These are phyloP conservation scores for Latrodectus geometricus DNA, from an alignment of 1,140 invertebrate genomes.

Conservation along the genomic window DNA sequence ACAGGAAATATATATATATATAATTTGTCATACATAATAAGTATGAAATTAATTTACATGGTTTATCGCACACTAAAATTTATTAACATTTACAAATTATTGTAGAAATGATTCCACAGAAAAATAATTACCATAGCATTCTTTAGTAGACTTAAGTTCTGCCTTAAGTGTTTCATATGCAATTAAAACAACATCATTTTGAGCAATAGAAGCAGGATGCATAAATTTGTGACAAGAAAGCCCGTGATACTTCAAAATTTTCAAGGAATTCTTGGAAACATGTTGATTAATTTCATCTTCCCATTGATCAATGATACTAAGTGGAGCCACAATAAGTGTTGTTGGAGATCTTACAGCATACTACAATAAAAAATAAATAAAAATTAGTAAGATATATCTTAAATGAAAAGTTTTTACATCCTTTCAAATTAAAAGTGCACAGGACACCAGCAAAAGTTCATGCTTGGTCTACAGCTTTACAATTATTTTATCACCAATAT, in stretches of 20 bases:
- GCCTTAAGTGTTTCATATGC: conserved; percentile 77
- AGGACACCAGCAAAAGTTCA: too few relatives aligned
- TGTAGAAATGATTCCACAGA: background rate
- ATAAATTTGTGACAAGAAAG: conserved; percentile 72
- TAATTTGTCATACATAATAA: too few relatives aligned
- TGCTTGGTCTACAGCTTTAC: too few relatives aligned
- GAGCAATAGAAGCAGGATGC: conserved; percentile 76
- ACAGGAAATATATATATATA: too few relatives aligned
- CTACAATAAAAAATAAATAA: conserved; percentile 65
- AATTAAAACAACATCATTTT: conserved; percentile 81
- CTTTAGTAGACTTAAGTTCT: conserved; percentile 75
- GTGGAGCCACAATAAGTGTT: conserved; percentile 82
- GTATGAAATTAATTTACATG: too few relatives aligned
- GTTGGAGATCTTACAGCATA: conserved; percentile 72
- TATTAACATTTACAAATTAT: too few relatives aligned
- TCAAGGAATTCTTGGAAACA: conserved; percentile 72
- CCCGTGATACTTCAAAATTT: conserved; percentile 74
- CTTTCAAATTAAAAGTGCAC: too few relatives aligned
- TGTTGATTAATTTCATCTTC: conserved; percentile 76
- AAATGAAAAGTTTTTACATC: too few relatives aligned
- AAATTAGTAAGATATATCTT: background rate
- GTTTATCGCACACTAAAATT: too few relatives aligned
- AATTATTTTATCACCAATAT: too few relatives aligned
- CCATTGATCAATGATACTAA: conserved; percentile 80
- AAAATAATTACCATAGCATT: conserved; percentile 69